Evolutionary conservation across 2,797 vertebrate species (phyloP).

Genomic region (Chiropotes sagulatus): DNA sequence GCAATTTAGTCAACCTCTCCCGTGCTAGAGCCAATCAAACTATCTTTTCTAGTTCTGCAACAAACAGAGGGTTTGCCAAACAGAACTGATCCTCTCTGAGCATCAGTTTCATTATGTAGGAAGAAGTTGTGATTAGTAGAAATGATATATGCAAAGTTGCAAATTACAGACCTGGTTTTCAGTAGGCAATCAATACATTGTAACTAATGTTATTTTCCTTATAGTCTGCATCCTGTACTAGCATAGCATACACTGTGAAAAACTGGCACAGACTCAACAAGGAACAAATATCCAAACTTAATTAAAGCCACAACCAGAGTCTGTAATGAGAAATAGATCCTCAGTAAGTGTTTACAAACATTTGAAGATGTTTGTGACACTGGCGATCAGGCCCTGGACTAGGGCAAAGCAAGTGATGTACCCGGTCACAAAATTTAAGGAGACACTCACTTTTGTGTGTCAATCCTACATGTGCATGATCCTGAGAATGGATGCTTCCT

Average conservation of each 20-base stretch:
- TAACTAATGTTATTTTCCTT: conserved; percentile 62
- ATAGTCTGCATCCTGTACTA: conserved; percentile 20
- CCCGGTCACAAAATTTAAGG: not conserved
- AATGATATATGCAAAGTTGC: conserved; percentile 55
- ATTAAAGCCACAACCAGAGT: not conserved
- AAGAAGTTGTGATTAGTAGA: conserved; percentile 46
- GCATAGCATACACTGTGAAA: not conserved
- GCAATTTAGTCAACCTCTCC: not conserved
- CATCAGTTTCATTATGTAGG: not conserved
- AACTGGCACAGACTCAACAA: not conserved
- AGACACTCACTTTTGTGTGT: not conserved
- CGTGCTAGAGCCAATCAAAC: not conserved
- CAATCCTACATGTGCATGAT: not conserved
- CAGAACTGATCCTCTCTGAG: conserved; percentile 3
- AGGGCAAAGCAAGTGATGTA: not conserved
- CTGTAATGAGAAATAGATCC: not conserved
- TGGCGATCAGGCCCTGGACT: not conserved
- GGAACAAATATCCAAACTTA: conserved; percentile 35
- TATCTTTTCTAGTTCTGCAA: not conserved
- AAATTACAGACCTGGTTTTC: conserved; percentile 53
- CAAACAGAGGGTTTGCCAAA: not conserved
- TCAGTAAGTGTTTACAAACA: not conserved
- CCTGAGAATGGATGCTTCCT: not conserved
- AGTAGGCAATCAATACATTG: conserved; percentile 63
- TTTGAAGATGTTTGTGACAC: not conserved